phyloP scores from a whole-genome alignment of 2,797 vertebrate species.

The Neoniphon sammara region DNA sequence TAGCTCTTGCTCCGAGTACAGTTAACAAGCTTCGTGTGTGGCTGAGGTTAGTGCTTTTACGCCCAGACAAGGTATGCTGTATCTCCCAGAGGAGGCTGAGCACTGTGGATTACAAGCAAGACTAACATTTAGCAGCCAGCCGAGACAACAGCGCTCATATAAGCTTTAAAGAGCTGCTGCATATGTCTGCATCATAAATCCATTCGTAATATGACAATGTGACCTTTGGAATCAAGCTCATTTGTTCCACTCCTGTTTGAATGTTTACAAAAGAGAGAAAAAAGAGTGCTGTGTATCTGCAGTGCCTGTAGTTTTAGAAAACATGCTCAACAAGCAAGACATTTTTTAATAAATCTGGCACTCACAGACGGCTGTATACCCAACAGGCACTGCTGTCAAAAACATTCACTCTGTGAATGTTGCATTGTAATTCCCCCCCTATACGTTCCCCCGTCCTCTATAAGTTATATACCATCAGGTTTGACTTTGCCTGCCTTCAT shows the following conservation, averaged over 20 bases:
- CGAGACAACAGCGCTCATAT: conserved; percentile 78
- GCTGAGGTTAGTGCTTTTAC: conserved; percentile 78
- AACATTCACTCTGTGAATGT: not conserved
- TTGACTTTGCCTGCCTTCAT: conserved; percentile 12
- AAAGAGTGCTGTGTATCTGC: conserved; percentile 33
- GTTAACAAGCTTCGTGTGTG: conserved; percentile 88
- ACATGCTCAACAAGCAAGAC: conserved; percentile 32
- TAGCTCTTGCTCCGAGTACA: conserved; percentile 85
- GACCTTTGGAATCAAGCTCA: conserved; percentile 76
- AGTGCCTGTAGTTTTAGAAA: conserved; percentile 35
- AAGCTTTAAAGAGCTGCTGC: conserved; percentile 75
- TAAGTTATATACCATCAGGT: conserved; percentile 4
- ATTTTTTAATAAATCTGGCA: conserved; percentile 18
- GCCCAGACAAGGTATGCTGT: conserved; percentile 79
- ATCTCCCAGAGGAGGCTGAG: conserved; percentile 77
- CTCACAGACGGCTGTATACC: not conserved
- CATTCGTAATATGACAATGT: conserved; percentile 75
- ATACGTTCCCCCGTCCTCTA: not conserved
- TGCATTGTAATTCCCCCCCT: not conserved
- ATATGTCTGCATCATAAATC: conserved; percentile 72
- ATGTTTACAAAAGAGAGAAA: conserved; percentile 57
- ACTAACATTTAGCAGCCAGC: conserved; percentile 82
- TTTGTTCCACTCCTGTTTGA: conserved; percentile 60
- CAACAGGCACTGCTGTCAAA: conserved; percentile 9
- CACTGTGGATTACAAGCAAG: conserved; percentile 80